Percentiles rank a stretch among this genome's conserved stretches.
Conservation (phyloP, 2,888 invertebrate species). For the Xylocampa areola region DNA sequence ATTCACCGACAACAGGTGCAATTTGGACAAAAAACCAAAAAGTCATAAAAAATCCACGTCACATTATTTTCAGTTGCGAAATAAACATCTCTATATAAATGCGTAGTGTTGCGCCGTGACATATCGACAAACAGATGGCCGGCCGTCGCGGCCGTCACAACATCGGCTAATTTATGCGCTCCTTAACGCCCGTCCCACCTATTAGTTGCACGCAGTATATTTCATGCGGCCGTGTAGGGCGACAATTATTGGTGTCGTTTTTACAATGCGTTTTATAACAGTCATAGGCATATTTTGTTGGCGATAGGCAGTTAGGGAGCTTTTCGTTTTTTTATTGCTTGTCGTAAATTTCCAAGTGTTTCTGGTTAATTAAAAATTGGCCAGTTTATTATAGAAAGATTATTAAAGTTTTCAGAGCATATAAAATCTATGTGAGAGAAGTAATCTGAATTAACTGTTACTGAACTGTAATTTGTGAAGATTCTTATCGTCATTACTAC, state of each 20-base stretch:
- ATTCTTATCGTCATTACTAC: no score
- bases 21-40: slow-evolving; percentile 35
- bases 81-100: slow-evolving; percentile 73
- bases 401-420: slow-evolving; percentile 11
- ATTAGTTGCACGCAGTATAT: slow-evolving; percentile 87
- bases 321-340: slow-evolving; percentile 45
- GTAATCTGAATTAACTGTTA: not conserved
- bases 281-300: slow-evolving; percentile 52
- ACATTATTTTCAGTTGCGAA: slow-evolving; percentile 48
- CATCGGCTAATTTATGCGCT: slow-evolving; percentile 88
- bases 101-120: slow-evolving; percentile 79
- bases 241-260: slow-evolving; percentile 69
- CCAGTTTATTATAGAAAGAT: slow-evolving; percentile 26
- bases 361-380: slow-evolving; percentile 48
- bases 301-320: slow-evolving; percentile 45
- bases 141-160: slow-evolving; percentile 84
- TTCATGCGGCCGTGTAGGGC: slow-evolving; percentile 77
- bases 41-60: slow-evolving; percentile 51
- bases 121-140: slow-evolving; percentile 89
- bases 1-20: slow-evolving; percentile 53
- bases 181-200: slow-evolving; percentile 88
- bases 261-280: slow-evolving; percentile 61
- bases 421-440: not conserved
- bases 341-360: slow-evolving; percentile 43
- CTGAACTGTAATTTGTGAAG: no score